A percentile compares a stretch with the other conserved stretches of the same genome.
phyloP scores from a whole-genome alignment of 2,113 vertebrate species.

The Gallinago undulata region DNA sequence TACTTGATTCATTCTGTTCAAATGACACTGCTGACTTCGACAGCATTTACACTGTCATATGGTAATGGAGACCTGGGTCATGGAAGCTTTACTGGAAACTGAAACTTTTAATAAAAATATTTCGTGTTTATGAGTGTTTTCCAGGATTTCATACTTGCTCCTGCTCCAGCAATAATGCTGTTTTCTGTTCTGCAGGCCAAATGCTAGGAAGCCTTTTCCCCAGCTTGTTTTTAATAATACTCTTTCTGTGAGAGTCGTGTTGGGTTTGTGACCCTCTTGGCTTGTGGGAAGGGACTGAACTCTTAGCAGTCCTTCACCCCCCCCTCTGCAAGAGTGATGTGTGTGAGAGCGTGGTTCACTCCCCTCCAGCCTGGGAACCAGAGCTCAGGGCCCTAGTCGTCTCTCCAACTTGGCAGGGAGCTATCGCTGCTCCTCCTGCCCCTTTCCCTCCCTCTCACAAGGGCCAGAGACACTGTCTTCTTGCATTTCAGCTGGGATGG shows the following conservation, averaged over 20 bases:
- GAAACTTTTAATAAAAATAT: not conserved
- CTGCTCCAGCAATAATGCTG: not conserved
- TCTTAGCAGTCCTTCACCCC: not conserved
- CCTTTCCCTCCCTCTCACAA: not conserved
- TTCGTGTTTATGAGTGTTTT: not conserved
- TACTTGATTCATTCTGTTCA: not conserved
- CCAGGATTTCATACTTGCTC: not conserved
- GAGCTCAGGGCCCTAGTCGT: accelerated
- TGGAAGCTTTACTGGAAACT: not conserved
- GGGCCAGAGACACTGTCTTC: not conserved
- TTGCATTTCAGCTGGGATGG: not conserved
- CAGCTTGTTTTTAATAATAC: not conserved
- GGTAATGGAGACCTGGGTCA: not conserved
- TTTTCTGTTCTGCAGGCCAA: not conserved
- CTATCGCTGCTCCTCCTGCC: not conserved
- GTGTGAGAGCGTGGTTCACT: accelerated
- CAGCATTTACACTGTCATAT: not conserved
- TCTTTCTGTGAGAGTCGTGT: not conserved
- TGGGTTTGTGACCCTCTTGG: not conserved
- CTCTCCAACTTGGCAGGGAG: not conserved
- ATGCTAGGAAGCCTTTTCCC: not conserved
- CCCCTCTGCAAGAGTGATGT: not conserved
- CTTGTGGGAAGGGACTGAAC: not conserved
- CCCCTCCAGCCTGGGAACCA: not conserved
- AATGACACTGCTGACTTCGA: not conserved